Conservation (phyloP, 1,140 invertebrate genomes). For the Pomacea maculata region DNA sequence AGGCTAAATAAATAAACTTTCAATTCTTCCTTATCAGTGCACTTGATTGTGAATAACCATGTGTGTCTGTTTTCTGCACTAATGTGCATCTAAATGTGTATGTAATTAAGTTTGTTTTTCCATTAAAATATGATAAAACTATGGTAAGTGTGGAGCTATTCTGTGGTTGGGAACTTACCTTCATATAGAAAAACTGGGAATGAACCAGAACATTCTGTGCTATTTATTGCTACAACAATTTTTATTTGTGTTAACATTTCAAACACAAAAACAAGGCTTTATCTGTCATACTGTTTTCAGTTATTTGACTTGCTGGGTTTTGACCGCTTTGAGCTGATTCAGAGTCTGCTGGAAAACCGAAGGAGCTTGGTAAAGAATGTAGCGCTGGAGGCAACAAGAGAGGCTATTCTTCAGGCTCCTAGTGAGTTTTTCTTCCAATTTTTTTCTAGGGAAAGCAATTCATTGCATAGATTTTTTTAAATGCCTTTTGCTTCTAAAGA, state of each 20-base stretch:
- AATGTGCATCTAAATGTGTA: background rate
- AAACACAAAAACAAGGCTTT: background rate
- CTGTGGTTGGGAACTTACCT: too few relatives aligned
- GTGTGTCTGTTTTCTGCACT: too few relatives aligned
- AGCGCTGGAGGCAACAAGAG: slow-evolving; percentile 26
- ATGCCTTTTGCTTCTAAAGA: too few relatives aligned
- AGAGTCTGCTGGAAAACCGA: slow-evolving; percentile 79
- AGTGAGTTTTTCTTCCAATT: slow-evolving; percentile 8
- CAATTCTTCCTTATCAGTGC: too few relatives aligned
- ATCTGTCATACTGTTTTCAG: slow-evolving; percentile 45
- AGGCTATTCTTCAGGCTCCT: slow-evolving; percentile 25
- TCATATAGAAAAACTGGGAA: too few relatives aligned
- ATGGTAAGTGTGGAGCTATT: too few relatives aligned
- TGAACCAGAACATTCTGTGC: background rate
- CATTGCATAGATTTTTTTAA: too few relatives aligned
- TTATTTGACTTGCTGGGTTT: slow-evolving; percentile 88
- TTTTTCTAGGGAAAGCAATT: background rate
- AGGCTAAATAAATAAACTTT: too few relatives aligned
- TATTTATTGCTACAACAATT: background rate
- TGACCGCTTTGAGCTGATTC: slow-evolving; percentile 86
- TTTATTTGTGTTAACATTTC: background rate
- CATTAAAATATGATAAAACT: too few relatives aligned
- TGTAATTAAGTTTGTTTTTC: too few relatives aligned
- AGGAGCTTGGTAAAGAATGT: slow-evolving; percentile 37
- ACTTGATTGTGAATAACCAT: too few relatives aligned